Evolutionary conservation across 2,797 vertebrate species (phyloP), one percentile per base, ranked within the genome.

Genomic region (Macropus fuliginosus): DNA sequence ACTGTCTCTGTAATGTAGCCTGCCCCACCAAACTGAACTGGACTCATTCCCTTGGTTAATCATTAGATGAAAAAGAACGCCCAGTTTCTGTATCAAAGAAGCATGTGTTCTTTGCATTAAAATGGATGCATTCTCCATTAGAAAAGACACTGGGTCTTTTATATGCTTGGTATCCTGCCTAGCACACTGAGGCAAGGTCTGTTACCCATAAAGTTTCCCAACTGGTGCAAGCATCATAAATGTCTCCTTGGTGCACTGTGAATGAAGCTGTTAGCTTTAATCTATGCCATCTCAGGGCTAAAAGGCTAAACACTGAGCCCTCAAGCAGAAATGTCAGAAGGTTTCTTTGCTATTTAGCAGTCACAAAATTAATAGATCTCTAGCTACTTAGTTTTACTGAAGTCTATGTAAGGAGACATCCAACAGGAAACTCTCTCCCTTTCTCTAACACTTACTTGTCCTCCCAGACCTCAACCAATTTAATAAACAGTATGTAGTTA

Each of bases 71-170:
- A 97, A 97, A 91, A 94, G 97, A 97, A 97, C 93, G 94, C 96
- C 98, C 97, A 96, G 98, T 98, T 97, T 98, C 96, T 94, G 95
- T 90, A 96, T 95, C 96, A 93, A 96, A 97, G 96, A 54, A 91
- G 90, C 90, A 91, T 91, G 54, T 91, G 50, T 91, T n/a, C 50
- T 55, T 96, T 96, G 74, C 91, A 52, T 92, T 55, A 34, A 96
- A 96, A 93, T 95, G 95, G 94, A 94, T 97, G 95, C 96, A 97
- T 94, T 94, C 91, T 93, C 97, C 95, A 96, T 93, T 91, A 40
- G 56, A 94, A 87, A 91, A 1, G 90, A 12, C 16, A 55, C 52
- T 31, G 9, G 55, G 5, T 91, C 92, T 96, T 93, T 95, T 90
- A 31, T 93, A 94, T 94, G 46, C n/a, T 56, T 91, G 14, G n/a